A percentile compares a stretch with the other conserved stretches of the same genome.
Evolutionary conservation across 53 echinoderm and acorn worm species (phyloP).

Genomic region (Echinarachnius parma): DNA sequence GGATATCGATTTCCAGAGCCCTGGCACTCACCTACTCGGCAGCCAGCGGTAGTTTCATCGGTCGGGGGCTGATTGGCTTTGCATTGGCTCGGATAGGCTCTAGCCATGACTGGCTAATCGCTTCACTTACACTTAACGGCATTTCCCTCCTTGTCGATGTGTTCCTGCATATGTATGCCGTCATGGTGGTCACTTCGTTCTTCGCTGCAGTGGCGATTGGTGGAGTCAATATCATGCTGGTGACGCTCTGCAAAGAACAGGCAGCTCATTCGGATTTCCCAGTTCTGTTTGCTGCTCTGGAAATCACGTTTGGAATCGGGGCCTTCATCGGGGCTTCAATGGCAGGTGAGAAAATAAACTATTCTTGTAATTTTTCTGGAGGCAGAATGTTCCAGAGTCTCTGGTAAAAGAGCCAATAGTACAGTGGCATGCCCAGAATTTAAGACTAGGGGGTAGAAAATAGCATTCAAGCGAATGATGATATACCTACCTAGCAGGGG

Average conservation of each 20-base stretch:
- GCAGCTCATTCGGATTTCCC: background rate
- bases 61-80: too few relatives aligned
- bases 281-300: background rate
- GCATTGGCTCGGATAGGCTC: too few relatives aligned
- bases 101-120: constrained; percentile 1
- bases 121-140: background rate
- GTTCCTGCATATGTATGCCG: background rate
- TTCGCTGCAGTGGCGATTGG: background rate
- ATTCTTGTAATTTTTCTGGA: too few relatives aligned
- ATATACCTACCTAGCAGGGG: too few relatives aligned
- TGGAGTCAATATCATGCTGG: background rate
- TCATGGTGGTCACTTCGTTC: background rate
- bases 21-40: constrained; percentile 4
- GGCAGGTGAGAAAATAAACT: too few relatives aligned
- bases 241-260: constrained; percentile 1
- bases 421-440: too few relatives aligned
- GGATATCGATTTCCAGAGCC: background rate
- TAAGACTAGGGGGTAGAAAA: too few relatives aligned
- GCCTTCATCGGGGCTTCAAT: background rate
- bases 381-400: too few relatives aligned
- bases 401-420: too few relatives aligned
- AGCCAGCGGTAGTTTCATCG: constrained; percentile 8
- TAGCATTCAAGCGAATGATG: too few relatives aligned
- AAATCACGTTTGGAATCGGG: constrained; percentile 7
- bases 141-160: background rate